A percentile compares a stretch with the other conserved stretches of the same genome.
phyloP scores from a whole-genome alignment of 1,140 invertebrate genomes.

The Drosophila mojavensis region DNA sequence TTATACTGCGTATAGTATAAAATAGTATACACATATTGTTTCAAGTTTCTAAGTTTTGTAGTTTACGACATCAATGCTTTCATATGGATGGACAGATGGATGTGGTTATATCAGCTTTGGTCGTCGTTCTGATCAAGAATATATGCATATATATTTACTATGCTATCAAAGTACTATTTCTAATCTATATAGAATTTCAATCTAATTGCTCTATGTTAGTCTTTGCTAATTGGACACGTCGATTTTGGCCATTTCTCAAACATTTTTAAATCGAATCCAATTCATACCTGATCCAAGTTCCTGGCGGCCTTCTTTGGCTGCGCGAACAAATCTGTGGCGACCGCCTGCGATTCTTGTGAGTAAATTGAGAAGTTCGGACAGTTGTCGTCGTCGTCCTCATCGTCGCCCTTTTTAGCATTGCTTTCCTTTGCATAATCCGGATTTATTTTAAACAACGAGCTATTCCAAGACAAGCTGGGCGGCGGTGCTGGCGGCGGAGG shows the following conservation, averaged over 20 bases:
- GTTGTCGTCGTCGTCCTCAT: slow-evolving; percentile 88
- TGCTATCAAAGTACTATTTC: background rate
- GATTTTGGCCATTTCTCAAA: slow-evolving; percentile 37
- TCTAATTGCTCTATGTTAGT: too few relatives aligned
- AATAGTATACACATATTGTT: too few relatives aligned
- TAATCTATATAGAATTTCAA: background rate
- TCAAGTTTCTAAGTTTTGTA: too few relatives aligned
- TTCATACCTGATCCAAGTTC: slow-evolving; percentile 69
- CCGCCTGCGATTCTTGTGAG: slow-evolving; percentile 90
- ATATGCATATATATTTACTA: too few relatives aligned
- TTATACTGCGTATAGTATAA: too few relatives aligned
- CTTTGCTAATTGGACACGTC: background rate
- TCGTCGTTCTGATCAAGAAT: too few relatives aligned
- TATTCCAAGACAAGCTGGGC: slow-evolving; percentile 59
- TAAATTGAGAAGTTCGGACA: slow-evolving; percentile 94
- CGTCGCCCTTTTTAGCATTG: slow-evolving; percentile 70
- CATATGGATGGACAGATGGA: too few relatives aligned
- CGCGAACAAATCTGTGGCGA: slow-evolving; percentile 85
- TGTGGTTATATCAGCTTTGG: too few relatives aligned
- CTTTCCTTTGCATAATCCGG: slow-evolving; percentile 52
- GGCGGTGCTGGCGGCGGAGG: slow-evolving; percentile 79
- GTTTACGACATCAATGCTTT: too few relatives aligned
- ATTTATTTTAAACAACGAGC: slow-evolving; percentile 68
- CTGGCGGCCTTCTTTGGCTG: slow-evolving; percentile 28
- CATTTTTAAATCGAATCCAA: background rate